Conservation (phyloP, 2,113 vertebrate species). For the Condylura cristata region DNA sequence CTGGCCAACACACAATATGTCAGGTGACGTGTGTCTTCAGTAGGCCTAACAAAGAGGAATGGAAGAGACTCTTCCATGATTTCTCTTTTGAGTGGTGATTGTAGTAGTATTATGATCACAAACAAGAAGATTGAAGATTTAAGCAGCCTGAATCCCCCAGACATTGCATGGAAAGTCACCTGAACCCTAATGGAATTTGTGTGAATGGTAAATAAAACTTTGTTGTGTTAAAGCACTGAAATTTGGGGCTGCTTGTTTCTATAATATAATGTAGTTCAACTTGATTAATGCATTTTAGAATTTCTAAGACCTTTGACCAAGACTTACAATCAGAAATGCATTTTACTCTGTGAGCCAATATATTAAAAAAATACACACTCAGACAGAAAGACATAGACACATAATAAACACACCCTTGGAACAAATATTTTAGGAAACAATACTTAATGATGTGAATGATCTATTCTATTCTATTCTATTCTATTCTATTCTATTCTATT, state of each 20-base stretch:
- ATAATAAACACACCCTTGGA: background rate
- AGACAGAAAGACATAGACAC: background rate
- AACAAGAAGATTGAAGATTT: background rate
- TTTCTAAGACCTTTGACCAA: constrained; percentile 35
- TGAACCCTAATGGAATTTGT: background rate
- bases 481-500: background rate
- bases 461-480: too few species aligned
- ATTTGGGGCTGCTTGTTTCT: background rate
- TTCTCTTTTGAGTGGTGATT: background rate
- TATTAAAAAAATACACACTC: background rate
- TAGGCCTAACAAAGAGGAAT: background rate
- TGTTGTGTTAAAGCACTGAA: background rate
- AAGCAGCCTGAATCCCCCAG: background rate
- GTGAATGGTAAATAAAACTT: background rate
- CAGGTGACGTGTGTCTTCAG: background rate
- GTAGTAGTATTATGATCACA: background rate
- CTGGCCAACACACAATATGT: too few species aligned
- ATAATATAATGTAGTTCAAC: background rate
- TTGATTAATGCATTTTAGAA: background rate
- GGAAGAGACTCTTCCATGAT: background rate
- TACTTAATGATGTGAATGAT: background rate
- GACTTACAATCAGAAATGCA: background rate
- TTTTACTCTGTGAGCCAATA: constrained; percentile 6
- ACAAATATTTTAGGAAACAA: constrained; percentile 20
- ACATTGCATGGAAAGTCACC: background rate